phyloP scores from a whole-genome alignment of 2,113 vertebrate species.

The Actenoides lindsayi region DNA sequence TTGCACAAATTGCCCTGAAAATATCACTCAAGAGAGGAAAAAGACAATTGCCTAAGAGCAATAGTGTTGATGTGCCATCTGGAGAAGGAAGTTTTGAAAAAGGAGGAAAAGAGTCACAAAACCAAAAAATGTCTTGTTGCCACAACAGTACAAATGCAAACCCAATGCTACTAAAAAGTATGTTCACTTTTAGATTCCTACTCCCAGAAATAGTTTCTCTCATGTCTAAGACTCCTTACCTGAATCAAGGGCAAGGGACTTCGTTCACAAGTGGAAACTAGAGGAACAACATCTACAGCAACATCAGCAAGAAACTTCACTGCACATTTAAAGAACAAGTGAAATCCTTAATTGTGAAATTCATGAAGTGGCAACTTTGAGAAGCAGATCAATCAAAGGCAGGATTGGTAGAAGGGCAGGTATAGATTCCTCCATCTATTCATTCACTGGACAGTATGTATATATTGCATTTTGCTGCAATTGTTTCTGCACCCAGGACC shows the following conservation, averaged over 20 bases:
- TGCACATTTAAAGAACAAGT: neutral
- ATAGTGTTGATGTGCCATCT: neutral
- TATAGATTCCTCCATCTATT: slow-evolving; percentile 12
- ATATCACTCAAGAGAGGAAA: neutral
- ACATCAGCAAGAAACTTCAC: slow-evolving; percentile 36
- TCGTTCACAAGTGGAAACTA: neutral
- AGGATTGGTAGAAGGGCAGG: neutral
- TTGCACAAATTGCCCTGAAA: neutral
- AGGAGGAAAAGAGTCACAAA: neutral
- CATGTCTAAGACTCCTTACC: neutral
- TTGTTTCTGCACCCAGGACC: neutral
- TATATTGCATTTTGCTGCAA: neutral
- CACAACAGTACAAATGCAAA: neutral
- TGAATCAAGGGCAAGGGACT: neutral
- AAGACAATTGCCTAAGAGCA: neutral
- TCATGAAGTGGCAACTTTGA: slow-evolving; percentile 34
- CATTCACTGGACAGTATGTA: neutral
- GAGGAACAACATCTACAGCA: neutral
- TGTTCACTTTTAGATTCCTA: neutral
- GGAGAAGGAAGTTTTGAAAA: neutral
- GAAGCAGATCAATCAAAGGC: slow-evolving; percentile 30
- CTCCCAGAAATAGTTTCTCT: neutral
- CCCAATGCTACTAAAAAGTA: neutral
- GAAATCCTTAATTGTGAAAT: slow-evolving; percentile 37
- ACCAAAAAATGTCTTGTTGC: neutral